phyloP scores from a whole-genome alignment of 2,888 invertebrate species.

The Choreutis nemorana region DNA sequence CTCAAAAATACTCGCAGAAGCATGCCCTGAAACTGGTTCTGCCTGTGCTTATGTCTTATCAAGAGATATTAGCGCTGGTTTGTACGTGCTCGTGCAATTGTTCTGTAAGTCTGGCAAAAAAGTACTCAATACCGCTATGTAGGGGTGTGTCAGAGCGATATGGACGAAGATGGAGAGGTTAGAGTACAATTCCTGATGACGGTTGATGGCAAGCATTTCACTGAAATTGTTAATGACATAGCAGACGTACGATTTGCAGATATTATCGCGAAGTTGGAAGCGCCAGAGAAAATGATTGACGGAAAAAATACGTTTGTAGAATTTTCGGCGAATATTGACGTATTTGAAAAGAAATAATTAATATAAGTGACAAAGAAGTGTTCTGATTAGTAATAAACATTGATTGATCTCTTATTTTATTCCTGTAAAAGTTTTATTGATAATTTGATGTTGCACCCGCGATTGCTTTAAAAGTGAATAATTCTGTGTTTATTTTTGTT shows the following conservation, averaged over 20 bases:
- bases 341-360: conserved; percentile 15
- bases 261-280: conserved; percentile 14
- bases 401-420: conserved; percentile 10
- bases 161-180: conserved; percentile 9
- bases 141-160: conserved; percentile 10
- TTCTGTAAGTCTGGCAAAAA: conserved; percentile 9
- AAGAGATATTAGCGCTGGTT: conserved; percentile 12
- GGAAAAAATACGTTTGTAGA: conserved; percentile 13
- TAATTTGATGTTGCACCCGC: conserved; percentile 8
- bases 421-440: conserved; percentile 10
- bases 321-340: conserved; percentile 13
- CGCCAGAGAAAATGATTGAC: conserved; percentile 13
- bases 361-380: conserved; percentile 10
- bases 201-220: conserved; percentile 11
- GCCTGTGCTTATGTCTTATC: conserved; percentile 7
- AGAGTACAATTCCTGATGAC: conserved; percentile 9
- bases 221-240: conserved; percentile 13
- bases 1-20: conserved; percentile 9
- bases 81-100: conserved; percentile 12
- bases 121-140: conserved; percentile 11
- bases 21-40: conserved; percentile 8
- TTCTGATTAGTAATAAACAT: conserved; percentile 7
- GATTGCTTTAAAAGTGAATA: conserved; percentile 7
- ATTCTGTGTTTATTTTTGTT: conserved; percentile 9
- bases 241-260: conserved; percentile 15